Evolutionary conservation across 2,113 vertebrate genomes (phyloP).

Genomic region (Platycercus adscitus): DNA sequence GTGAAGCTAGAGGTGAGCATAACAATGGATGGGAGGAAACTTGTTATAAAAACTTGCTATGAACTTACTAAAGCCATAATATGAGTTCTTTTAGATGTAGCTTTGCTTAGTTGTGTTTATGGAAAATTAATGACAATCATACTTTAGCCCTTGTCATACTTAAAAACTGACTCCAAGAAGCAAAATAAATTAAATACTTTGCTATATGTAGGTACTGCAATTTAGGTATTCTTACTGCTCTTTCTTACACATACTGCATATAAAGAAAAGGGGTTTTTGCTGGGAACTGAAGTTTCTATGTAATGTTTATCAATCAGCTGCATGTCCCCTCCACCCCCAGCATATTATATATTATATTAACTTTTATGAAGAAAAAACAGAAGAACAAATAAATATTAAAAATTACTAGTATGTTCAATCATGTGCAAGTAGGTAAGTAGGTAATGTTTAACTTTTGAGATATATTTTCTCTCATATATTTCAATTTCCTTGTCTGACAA

Average conservation of each 20-base stretch:
- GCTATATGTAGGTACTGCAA: neutral
- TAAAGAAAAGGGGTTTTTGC: neutral
- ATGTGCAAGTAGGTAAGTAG: neutral
- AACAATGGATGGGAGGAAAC: neutral
- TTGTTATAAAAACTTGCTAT: neutral
- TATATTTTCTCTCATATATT: neutral
- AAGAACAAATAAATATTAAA: neutral
- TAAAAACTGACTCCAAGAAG: neutral
- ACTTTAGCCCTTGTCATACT: neutral
- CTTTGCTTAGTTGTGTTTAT: neutral
- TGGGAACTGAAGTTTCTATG: neutral
- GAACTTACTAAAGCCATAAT: neutral
- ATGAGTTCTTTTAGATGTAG: neutral
- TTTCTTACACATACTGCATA: neutral
- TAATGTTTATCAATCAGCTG: neutral
- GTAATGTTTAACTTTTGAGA: neutral
- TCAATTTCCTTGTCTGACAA: neutral
- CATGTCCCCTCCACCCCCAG: accelerated
- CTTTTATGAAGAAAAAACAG: neutral
- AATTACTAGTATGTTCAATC: neutral
- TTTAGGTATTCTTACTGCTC: neutral
- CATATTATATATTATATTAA: neutral
- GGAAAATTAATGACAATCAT: neutral
- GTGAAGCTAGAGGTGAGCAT: neutral
- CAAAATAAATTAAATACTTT: neutral